A percentile compares a stretch with the other conserved stretches of the same genome.
phyloP scores from a whole-genome alignment of 2,888 invertebrate genomes.

The Idaea aversata region DNA sequence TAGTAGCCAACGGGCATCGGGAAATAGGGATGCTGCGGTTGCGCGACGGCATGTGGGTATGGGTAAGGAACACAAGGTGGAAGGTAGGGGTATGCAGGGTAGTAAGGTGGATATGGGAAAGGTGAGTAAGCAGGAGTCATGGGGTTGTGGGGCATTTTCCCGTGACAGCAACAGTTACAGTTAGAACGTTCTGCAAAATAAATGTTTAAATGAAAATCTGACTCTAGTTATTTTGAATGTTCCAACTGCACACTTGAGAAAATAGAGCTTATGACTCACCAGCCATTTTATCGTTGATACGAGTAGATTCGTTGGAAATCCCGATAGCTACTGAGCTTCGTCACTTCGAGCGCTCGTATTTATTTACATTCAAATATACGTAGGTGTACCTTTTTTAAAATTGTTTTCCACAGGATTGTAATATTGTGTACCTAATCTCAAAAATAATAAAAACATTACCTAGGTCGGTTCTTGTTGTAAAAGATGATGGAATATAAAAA shows the following conservation, averaged over 20 bases:
- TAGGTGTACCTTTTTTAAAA: conserved; percentile 56
- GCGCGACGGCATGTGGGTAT: not conserved
- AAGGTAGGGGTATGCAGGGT: not conserved
- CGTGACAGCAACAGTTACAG: not conserved
- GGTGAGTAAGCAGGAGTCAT: not conserved
- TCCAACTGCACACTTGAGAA: not conserved
- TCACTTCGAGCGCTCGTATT: not conserved
- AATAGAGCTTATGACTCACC: not conserved
- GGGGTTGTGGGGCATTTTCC: not conserved
- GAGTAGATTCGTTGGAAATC: not conserved
- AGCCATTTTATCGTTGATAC: not conserved
- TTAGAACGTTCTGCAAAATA: not conserved
- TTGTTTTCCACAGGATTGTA: not conserved
- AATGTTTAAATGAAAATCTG: not conserved
- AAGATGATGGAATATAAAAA: no score
- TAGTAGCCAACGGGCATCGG: not conserved
- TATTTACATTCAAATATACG: not conserved
- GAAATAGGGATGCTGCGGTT: not conserved
- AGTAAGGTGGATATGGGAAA: not conserved
- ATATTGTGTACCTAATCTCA: no score
- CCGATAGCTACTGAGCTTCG: not conserved
- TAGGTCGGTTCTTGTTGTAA: no score
- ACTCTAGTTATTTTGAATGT: not conserved
- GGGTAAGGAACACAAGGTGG: not conserved
- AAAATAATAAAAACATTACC: no score